Conservation (phyloP, 2,113 vertebrate genomes). For the Mystacornis crossleyi region DNA sequence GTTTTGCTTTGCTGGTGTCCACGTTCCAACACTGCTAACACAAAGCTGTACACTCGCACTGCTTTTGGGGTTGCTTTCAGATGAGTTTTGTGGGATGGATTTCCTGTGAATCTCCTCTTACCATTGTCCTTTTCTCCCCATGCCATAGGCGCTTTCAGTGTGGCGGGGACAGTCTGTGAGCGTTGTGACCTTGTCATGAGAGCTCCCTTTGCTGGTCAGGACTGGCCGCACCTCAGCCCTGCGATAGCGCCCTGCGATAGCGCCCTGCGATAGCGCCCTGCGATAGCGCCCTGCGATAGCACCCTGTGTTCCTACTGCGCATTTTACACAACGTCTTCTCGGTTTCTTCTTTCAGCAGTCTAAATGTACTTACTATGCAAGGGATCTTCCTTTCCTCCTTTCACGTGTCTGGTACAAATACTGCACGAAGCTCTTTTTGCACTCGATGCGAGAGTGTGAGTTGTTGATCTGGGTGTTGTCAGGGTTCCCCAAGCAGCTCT, state of each 20-base stretch:
- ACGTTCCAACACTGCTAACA: background rate
- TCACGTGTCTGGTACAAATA: background rate
- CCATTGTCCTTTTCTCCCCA: fast-evolving
- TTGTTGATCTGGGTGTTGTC: background rate
- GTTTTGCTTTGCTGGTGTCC: background rate
- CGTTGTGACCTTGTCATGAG: fast-evolving
- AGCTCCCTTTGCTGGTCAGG: background rate
- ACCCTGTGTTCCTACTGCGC: background rate
- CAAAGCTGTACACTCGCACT: fast-evolving
- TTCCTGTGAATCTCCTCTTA: background rate
- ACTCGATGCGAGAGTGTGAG: background rate
- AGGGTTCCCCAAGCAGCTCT: background rate
- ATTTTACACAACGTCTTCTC: background rate
- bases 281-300: background rate
- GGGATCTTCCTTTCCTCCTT: background rate
- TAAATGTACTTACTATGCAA: background rate
- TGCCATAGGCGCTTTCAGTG: background rate
- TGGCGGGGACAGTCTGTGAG: background rate
- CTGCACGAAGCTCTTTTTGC: fast-evolving
- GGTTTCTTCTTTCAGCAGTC: background rate
- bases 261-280: background rate
- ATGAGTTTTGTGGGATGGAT: background rate
- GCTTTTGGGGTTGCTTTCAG: background rate
- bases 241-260: background rate
- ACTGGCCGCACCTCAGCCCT: fast-evolving